Base-by-base conservation (phyloP, 2,113 vertebrate genomes). In the Myotis lucifugus region DNA sequence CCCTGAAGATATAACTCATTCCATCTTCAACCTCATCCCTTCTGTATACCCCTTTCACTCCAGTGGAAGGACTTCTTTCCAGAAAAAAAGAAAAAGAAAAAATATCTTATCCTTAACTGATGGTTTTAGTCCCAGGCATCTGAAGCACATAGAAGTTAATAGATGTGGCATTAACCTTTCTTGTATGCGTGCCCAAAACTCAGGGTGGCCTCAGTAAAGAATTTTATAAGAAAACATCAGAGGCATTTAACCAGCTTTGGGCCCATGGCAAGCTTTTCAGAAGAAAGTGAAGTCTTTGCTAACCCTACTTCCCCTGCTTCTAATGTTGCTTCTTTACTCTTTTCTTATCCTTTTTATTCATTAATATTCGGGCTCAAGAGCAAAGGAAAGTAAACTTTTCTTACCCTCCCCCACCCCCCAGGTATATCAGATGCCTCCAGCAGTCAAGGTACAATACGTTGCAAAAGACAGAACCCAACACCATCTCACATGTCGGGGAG, bases 401-500 rank as follows among this genome's bases (percentile, higher is more conserved):
- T 73, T 9, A 52, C 27, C 67, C n/a, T 1, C n/a, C 46, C 73
- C 5, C 25, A 15, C 50, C 29, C 27, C 2, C 42, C 27, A 34
- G 37, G 34, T 46, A 27, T 5, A 64, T 6, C 67, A 74, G 29
- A 64, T 21, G 29, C 7, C 46, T 34, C 37, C 42, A 34, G 52
- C 37, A 37, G 34, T 73, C 54, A 82, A n/a, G 46, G 56, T 7
- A 27, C n/a, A 6, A 2, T 12, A 42, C 3, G 11, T 27, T 1
- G 27, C 46, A 88, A 56, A 37, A 67, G 78, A 37, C 12, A 46
- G 37, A 46, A 14, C 54, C 13, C 54, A 18, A 29, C 27, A 14
- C 8, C 46, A 27, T 42, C 19, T 74, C 25, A n/a, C 3, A 3
- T 3, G 19, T 0, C 9, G 5, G 27, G 8, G 2, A n/a, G 15